Base-by-base conservation (phyloP, 1,140 invertebrate species). In the Hycleus cichorii region DNA sequence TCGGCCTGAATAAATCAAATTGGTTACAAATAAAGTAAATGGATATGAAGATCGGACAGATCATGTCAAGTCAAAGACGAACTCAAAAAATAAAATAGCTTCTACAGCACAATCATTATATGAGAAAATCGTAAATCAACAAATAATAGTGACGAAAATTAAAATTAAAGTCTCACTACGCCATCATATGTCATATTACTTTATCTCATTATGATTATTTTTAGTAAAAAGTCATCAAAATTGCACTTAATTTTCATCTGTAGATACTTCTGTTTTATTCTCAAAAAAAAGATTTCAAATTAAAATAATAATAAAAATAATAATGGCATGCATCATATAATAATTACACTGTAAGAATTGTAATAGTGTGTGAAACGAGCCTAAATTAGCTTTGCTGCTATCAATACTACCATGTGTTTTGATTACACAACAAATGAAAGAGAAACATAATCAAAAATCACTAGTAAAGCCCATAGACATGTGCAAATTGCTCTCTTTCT, bases 21-120 rank as follows among this genome's bases (percentile, higher is more conserved):
- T 18, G 18, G 56, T 54, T 12, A 48, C 26, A 32, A 43, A 27
- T 45, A 38, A 55, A 62, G 59, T 58, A 65, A 63, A 67, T 67
- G 65, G 64, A 66, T 67, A 69, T 69, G 67, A 67, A 67, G 63
- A 49, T 64, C 61, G 58, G 60, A 65, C 57, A 64, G 61, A 66
- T 64, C 60, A 66, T 67, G 57, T 65, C 65, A 62, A 64, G 61
- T 64, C 52, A 59, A 64, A 62, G 62, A 69, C 65, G 67, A 69
- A 66, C 58, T 61, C 58, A 64, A 57, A 63, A 18, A 18, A 18
- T 18, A 18, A 18, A 5, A 32, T 65, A 68, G 65, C 62, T 64
- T 63, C 65, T 69, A 69, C 67, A 66, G 67, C 67, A 69, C 65
- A 69, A 69, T 65, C 67, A 69, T 67, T 68, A 65, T 64, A 63